Conservation (phyloP, 1,140 invertebrate species). For the Drosophila mauritiana region DNA sequence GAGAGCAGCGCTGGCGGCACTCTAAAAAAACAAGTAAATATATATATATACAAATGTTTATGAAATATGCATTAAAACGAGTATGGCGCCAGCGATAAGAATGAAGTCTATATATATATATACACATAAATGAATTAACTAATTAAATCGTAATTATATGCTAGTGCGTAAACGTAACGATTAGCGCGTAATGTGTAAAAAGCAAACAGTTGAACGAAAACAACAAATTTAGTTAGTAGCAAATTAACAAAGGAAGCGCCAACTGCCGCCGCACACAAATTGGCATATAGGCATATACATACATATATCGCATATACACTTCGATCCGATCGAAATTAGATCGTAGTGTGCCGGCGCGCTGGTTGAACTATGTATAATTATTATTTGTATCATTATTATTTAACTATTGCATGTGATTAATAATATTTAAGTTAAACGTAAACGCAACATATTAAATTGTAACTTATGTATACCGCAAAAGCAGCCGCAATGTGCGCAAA, state of each 20-base stretch:
- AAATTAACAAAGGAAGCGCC: conserved; percentile 64
- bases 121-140: conserved; percentile 54
- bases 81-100: conserved; percentile 37
- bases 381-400: conserved; percentile 79
- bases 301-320: conserved; percentile 36
- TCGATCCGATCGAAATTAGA: conserved; percentile 6
- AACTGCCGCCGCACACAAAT: conserved; percentile 25
- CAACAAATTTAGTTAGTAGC: conserved; percentile 79
- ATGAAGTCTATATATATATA: conserved; percentile 43
- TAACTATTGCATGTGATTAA: conserved; percentile 84
- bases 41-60: conserved; percentile 55
- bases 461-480: conserved; percentile 79
- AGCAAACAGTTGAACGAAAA: conserved; percentile 57
- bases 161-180: conserved; percentile 76
- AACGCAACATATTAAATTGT: conserved; percentile 79
- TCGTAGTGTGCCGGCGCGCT: conserved; percentile 32
- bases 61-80: conserved; percentile 54
- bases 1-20: conserved; percentile 51
- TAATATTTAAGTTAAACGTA: conserved; percentile 83
- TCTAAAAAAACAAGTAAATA: conserved; percentile 62
- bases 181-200: conserved; percentile 78
- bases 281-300: conserved; percentile 10
- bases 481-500: conserved; percentile 20
- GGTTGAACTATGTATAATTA: conserved; percentile 78
- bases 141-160: conserved; percentile 58